phyloP scores from a whole-genome alignment of 2,888 invertebrate species.

The Ephialtes manifestator region DNA sequence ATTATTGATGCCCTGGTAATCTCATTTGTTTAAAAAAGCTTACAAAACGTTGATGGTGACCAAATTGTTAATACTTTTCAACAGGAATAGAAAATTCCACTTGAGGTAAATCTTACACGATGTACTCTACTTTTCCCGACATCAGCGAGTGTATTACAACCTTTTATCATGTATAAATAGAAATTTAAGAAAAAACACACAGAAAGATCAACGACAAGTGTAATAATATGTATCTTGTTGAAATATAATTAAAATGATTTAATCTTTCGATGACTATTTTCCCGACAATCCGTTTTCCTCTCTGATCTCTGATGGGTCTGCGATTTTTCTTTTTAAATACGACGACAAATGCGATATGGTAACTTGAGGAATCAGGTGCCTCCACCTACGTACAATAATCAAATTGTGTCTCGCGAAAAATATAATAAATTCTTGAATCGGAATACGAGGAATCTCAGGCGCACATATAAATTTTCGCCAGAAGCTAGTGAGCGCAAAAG shows the following conservation, averaged over 20 bases:
- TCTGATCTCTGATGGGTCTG: not conserved
- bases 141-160: constrained; percentile 10
- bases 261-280: constrained; percentile 12
- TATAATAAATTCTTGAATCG: constrained; percentile 58
- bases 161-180: constrained; percentile 32
- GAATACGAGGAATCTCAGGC: constrained; percentile 63
- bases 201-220: not conserved
- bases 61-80: too few species aligned
- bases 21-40: too few species aligned
- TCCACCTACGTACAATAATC: constrained; percentile 12
- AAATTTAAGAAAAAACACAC: constrained; percentile 16
- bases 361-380: not conserved
- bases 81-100: too few species aligned
- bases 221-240: constrained; percentile 49
- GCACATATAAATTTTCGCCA: constrained; percentile 72
- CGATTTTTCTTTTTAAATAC: not conserved
- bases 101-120: too few species aligned
- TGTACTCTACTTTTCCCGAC: not conserved
- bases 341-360: not conserved
- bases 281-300: not conserved
- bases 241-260: constrained; percentile 52
- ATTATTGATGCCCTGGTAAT: too few species aligned
- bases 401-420: constrained; percentile 6
- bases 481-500: constrained; percentile 71
- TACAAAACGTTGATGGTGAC: too few species aligned